A percentile compares a stretch with the other conserved stretches of the same genome.
Conservation (phyloP, 2,113 vertebrate genomes). For the Haemorhous mexicanus region DNA sequence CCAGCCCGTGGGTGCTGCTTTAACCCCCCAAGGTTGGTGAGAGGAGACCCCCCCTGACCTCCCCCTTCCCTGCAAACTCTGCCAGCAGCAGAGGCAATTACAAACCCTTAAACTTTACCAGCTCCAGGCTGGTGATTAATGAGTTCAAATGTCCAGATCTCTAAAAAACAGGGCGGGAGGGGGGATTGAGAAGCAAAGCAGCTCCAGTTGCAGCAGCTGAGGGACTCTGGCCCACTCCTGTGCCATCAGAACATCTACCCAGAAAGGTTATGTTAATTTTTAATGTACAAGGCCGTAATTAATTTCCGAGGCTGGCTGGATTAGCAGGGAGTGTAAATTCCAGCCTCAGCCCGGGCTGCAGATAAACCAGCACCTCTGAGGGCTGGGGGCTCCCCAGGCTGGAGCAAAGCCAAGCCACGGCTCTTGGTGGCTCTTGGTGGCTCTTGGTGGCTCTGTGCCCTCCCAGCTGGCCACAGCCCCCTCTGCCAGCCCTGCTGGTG, state of each 20-base stretch:
- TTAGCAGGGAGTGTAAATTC: slow-evolving; percentile 68
- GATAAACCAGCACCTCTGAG: neutral
- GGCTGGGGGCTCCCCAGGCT: neutral
- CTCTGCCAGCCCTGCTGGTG: neutral
- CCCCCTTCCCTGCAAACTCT: neutral
- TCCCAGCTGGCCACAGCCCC: neutral
- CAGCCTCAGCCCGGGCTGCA: neutral
- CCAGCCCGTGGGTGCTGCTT: neutral
- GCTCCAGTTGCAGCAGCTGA: slow-evolving; percentile 26
- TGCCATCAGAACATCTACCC: slow-evolving; percentile 40
- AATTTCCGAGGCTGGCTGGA: slow-evolving; percentile 63
- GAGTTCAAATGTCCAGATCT: neutral
- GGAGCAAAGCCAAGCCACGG: neutral
- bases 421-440: neutral
- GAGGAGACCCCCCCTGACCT: neutral
- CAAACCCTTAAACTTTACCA: slow-evolving; percentile 26
- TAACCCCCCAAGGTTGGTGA: neutral
- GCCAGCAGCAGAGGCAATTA: neutral
- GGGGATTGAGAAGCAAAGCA: neutral
- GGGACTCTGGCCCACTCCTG: slow-evolving; percentile 41
- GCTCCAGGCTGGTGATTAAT: slow-evolving; percentile 29
- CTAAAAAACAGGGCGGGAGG: neutral
- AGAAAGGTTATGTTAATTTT: slow-evolving; percentile 71
- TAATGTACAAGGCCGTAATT: slow-evolving; percentile 65
- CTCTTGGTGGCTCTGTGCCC: neutral